Evolutionary conservation across 2,888 invertebrate species (phyloP).

Genomic region (Melolontha melolontha): DNA sequence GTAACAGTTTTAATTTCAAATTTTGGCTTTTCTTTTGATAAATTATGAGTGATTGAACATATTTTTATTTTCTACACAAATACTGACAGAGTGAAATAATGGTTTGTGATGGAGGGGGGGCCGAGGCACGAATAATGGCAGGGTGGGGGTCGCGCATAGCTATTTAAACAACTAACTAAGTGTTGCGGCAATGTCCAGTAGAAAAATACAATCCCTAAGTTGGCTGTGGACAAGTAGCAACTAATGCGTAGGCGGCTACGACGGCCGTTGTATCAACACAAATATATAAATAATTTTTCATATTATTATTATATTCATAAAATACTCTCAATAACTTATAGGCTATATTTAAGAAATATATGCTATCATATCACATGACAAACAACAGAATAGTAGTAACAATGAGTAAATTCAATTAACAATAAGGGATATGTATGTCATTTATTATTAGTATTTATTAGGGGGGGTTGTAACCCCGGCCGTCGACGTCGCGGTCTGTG

Average conservation of each 20-base stretch:
- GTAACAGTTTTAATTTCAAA: too few relatives aligned
- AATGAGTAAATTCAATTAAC: constrained; percentile 65
- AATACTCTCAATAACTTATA: constrained; percentile 64
- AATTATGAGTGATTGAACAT: neutral
- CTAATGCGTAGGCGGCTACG: constrained; percentile 45
- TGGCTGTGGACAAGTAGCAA: constrained; percentile 47
- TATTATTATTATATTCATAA: constrained; percentile 44
- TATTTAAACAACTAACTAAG: constrained; percentile 42
- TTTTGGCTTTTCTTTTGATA: too few relatives aligned
- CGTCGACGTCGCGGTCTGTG: constrained; percentile 57
- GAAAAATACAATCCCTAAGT: constrained; percentile 42
- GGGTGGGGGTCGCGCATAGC: constrained; percentile 59
- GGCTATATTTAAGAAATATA: constrained; percentile 65
- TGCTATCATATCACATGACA: constrained; percentile 62
- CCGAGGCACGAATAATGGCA: constrained; percentile 58
- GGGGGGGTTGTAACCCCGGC: constrained; percentile 46
- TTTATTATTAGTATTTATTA: constrained; percentile 49
- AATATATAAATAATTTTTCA: constrained; percentile 52
- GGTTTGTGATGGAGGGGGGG: constrained; percentile 51
- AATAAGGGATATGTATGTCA: constrained; percentile 68
- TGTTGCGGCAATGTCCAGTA: constrained; percentile 44
- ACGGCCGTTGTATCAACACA: constrained; percentile 45
- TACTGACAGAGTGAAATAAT: neutral
- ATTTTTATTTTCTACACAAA: neutral
- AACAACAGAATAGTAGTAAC: constrained; percentile 66